Conservation (phyloP, 2,797 vertebrate genomes). For the Parauchenoglanis punctatus region DNA sequence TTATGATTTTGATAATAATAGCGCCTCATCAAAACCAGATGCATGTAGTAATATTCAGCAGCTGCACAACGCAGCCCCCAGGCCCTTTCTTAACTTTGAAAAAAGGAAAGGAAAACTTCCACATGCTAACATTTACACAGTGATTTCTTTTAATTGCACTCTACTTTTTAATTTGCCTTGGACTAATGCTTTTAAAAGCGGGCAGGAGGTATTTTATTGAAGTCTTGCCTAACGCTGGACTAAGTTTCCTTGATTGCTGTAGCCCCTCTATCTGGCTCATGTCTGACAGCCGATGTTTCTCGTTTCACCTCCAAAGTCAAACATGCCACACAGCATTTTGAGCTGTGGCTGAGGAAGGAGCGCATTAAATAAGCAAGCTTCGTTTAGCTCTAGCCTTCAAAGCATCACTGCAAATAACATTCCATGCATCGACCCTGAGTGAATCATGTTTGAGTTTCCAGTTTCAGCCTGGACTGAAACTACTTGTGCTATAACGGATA, state of each 20-base stretch:
- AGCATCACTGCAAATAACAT: conserved; percentile 62
- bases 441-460: conserved; percentile 61
- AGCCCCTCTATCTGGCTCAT: conserved; percentile 67
- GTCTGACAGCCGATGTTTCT: conserved; percentile 76
- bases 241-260: conserved; percentile 71
- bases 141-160: conserved; percentile 87
- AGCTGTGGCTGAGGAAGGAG: conserved; percentile 49
- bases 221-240: conserved; percentile 74
- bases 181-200: conserved; percentile 84
- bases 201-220: conserved; percentile 82
- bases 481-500: conserved; percentile 63
- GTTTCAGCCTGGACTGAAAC: conserved; percentile 56
- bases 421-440: conserved; percentile 57
- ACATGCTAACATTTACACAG: conserved; percentile 89
- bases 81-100: conserved; percentile 76
- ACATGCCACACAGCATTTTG: conserved; percentile 72
- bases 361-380: conserved; percentile 61
- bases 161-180: conserved; percentile 84
- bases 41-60: conserved; percentile 81
- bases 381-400: conserved; percentile 65
- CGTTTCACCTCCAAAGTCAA: conserved; percentile 70
- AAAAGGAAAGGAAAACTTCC: conserved; percentile 76
- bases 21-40: conserved; percentile 83
- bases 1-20: conserved; percentile 87
- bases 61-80: conserved; percentile 73